These are phyloP conservation scores for Meandrina meandrites DNA, from an alignment of 92 coral and sea anemone genomes.

Conservation along the genomic window DNA sequence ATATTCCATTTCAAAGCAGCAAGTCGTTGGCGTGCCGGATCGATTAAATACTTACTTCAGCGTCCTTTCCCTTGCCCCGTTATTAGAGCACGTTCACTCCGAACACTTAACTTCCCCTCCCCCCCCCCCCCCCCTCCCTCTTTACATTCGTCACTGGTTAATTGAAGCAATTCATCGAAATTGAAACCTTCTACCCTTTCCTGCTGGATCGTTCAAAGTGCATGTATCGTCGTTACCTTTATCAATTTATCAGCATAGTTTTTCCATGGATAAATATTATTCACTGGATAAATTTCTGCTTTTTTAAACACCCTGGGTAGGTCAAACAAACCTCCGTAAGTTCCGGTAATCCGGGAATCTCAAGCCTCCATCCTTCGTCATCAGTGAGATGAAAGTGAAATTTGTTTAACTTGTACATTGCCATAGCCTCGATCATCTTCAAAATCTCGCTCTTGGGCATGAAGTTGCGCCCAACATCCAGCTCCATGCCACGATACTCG, in stretches of 20 bases:
- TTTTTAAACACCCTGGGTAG: conserved; percentile 5
- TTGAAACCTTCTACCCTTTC: too few species aligned
- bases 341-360: conserved; percentile 91
- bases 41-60: too few species aligned
- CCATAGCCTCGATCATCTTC: conserved; percentile 85
- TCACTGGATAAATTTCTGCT: not conserved
- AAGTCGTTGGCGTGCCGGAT: not conserved
- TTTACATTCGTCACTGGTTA: too few species aligned
- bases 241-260: not conserved
- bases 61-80: too few species aligned
- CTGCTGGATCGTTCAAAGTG: too few species aligned
- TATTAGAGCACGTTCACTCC: too few species aligned
- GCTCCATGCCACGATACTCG: conserved; percentile 85
- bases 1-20: not conserved
- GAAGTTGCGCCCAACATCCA: conserved; percentile 89
- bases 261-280: not conserved
- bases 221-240: too few species aligned
- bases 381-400: conserved; percentile 92
- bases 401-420: conserved; percentile 93
- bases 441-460: conserved; percentile 79
- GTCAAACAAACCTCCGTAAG: conserved; percentile 62
- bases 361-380: conserved; percentile 97
- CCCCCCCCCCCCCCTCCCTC: too few species aligned
- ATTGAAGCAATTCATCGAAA: too few species aligned
- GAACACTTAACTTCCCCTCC: too few species aligned